phyloP scores from a whole-genome alignment of 2,797 vertebrate genomes.

The Sandelia bainsii region DNA sequence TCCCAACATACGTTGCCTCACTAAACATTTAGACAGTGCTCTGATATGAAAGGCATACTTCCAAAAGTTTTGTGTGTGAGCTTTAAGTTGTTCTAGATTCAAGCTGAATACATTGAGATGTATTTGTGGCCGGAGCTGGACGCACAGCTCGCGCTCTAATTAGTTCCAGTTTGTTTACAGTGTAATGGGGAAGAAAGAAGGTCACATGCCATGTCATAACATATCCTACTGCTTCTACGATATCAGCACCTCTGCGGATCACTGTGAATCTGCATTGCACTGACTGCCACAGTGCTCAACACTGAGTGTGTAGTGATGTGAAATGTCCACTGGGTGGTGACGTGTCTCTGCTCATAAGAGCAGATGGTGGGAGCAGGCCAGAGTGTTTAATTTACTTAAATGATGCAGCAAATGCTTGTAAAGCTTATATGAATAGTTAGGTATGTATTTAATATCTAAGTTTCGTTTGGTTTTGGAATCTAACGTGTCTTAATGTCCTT shows the following conservation, averaged over 20 bases:
- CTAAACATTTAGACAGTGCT: conserved; percentile 70
- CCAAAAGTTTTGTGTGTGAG: conserved; percentile 32
- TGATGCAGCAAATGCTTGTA: conserved; percentile 8
- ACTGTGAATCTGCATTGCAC: neutral
- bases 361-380: conserved; percentile 30
- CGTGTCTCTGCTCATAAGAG: conserved; percentile 30
- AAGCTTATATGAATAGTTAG: neutral
- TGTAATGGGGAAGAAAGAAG: conserved; percentile 4
- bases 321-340: conserved; percentile 68
- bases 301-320: conserved; percentile 32
- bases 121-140: conserved; percentile 13
- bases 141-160: neutral
- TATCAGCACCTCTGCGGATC: conserved; percentile 34
- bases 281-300: neutral
- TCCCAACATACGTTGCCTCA: conserved; percentile 57
- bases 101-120: conserved; percentile 4
- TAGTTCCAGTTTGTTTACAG: conserved; percentile 6
- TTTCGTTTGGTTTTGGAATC: conserved; percentile 3
- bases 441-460: neutral
- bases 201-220: neutral
- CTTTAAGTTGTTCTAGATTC: conserved; percentile 29
- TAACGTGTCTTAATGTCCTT: neutral
- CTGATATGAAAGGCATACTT: conserved; percentile 54
- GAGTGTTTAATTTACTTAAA: conserved; percentile 20
- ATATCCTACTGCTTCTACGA: conserved; percentile 28